A percentile compares a stretch with the other conserved stretches of the same genome.
These are phyloP conservation scores for Dreissena polymorpha DNA, from an alignment of 1,140 invertebrate species.

Conservation along the genomic window DNA sequence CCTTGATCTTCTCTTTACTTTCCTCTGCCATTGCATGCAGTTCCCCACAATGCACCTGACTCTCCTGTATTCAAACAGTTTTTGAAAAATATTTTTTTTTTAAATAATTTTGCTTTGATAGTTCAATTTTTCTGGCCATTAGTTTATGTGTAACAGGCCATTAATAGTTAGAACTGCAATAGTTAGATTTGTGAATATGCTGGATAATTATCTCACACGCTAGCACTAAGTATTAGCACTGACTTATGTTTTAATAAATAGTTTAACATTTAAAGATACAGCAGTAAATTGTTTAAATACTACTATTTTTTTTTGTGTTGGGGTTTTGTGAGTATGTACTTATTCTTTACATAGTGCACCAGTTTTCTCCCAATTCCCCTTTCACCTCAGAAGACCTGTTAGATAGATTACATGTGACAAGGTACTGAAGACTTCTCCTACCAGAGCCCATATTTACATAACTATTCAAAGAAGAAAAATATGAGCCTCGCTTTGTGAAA, in stretches of 20 bases:
- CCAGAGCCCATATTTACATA: no score
- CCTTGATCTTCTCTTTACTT: conserved; percentile 69
- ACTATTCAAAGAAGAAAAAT: no score
- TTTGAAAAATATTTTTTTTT: no score
- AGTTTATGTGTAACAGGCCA: not conserved
- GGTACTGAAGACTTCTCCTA: no score
- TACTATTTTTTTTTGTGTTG: no score
- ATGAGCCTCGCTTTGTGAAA: no score
- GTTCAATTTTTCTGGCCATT: not conserved
- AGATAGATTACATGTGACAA: no score
- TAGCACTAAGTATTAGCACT: not conserved
- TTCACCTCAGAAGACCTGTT: no score
- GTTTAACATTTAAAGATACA: not conserved
- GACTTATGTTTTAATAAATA: not conserved
- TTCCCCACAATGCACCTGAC: conserved; percentile 64
- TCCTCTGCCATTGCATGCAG: conserved; percentile 67
- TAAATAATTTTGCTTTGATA: not conserved
- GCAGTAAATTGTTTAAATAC: no score
- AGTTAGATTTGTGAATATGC: not conserved
- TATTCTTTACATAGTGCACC: no score
- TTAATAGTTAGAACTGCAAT: not conserved
- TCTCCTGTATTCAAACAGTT: conserved; percentile 6
- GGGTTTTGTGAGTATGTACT: no score
- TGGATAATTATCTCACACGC: not conserved
- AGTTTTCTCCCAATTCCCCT: no score